These are phyloP conservation scores for Aurelia aurita DNA, from an alignment of 30 jellyfish, hydroid and myxozoan species.

Conservation along the genomic window DNA sequence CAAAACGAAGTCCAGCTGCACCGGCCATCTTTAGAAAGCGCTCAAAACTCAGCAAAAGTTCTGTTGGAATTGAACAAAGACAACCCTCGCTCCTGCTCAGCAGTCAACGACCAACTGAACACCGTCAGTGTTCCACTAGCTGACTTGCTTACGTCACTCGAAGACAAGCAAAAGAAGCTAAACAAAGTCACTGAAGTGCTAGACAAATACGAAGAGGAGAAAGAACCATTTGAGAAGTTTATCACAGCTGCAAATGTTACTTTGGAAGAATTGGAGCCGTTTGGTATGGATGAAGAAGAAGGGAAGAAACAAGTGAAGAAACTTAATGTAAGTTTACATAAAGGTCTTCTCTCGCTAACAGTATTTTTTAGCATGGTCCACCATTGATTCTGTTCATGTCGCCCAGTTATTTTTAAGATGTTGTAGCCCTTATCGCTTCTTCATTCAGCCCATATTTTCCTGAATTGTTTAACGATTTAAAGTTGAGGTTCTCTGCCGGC, in stretches of 20 bases:
- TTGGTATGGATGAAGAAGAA: constrained; percentile 78
- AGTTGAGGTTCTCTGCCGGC: too few relatives aligned
- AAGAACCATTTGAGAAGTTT: constrained; percentile 87
- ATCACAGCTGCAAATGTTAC: constrained; percentile 59
- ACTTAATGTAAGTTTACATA: constrained; percentile 77
- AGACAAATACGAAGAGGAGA: constrained; percentile 79
- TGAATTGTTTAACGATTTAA: too few relatives aligned
- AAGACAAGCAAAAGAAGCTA: constrained; percentile 77
- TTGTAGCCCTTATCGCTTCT: too few relatives aligned
- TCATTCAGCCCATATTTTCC: too few relatives aligned
- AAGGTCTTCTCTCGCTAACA: too few relatives aligned
- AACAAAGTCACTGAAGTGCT: constrained; percentile 59
- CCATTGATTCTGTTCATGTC: too few relatives aligned
- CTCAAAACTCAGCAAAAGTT: constrained; percentile 66
- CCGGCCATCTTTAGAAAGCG: constrained; percentile 81
- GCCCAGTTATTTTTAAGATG: too few relatives aligned
- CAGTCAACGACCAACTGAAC: constrained; percentile 81
- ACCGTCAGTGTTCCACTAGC: constrained; percentile 86
- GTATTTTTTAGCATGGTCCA: too few relatives aligned
- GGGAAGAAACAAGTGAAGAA: constrained; percentile 74
- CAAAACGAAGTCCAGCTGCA: constrained; percentile 67
- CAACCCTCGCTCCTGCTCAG: constrained; percentile 86
- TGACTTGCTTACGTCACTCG: constrained; percentile 69
- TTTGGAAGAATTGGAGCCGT: constrained; percentile 77
- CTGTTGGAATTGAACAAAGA: constrained; percentile 67